Evolutionary conservation across 2,797 vertebrate genomes (phyloP).

Genomic region (Astyanax mexicanus): DNA sequence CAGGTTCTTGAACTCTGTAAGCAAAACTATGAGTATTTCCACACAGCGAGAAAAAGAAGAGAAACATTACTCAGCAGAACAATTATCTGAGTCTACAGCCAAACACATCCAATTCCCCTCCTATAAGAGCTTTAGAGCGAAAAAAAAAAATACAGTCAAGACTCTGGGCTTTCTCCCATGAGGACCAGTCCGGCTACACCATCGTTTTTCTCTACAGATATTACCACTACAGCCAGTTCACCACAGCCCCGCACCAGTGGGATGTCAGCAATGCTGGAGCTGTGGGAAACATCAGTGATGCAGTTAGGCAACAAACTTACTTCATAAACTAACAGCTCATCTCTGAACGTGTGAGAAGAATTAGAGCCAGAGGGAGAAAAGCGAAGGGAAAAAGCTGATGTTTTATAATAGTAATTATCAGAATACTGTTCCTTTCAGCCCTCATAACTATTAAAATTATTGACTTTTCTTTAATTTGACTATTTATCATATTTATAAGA

Average conservation of each 20-base stretch:
- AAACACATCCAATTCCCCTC: background rate
- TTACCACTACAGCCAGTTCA: constrained; percentile 3
- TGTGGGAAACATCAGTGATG: constrained; percentile 8
- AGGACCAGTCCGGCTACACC: constrained; percentile 2
- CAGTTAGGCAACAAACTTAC: background rate
- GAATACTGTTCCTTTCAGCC: too few species aligned
- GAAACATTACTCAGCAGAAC: background rate
- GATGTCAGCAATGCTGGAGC: background rate
- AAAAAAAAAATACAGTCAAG: constrained; percentile 11
- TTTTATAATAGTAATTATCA: too few species aligned
- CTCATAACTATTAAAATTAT: too few species aligned
- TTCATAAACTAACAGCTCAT: background rate
- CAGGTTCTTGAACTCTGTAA: background rate
- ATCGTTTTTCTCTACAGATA: background rate
- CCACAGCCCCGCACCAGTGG: background rate
- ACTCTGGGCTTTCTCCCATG: background rate
- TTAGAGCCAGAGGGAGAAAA: background rate
- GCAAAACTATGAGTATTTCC: background rate
- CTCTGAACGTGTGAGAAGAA: background rate
- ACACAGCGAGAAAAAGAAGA: background rate
- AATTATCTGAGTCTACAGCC: background rate
- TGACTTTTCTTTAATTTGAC: too few species aligned
- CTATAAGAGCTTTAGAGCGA: background rate
- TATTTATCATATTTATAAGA: too few species aligned
- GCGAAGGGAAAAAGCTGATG: too few species aligned